These are phyloP conservation scores for Parauchenoglanis punctatus DNA, from an alignment of 2,797 vertebrate genomes.

Conservation along the genomic window DNA sequence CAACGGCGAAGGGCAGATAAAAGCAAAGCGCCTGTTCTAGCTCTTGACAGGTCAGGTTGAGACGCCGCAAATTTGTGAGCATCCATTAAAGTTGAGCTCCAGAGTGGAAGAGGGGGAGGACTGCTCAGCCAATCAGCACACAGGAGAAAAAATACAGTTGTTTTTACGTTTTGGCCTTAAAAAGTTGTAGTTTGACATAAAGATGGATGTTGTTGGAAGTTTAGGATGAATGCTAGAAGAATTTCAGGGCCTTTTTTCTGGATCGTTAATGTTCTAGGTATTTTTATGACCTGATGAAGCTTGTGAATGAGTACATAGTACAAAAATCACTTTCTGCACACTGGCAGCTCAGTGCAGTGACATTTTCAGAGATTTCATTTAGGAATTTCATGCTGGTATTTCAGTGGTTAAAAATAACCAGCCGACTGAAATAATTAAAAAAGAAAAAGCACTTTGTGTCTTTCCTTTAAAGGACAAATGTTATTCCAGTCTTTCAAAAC, in stretches of 20 bases:
- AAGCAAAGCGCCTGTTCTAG: conserved; percentile 62
- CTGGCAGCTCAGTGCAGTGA: neutral
- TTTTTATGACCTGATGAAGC: neutral
- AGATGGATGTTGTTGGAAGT: neutral
- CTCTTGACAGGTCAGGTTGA: conserved; percentile 77
- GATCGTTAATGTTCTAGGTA: too few relatives aligned
- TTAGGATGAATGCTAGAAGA: neutral
- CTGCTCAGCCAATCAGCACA: conserved; percentile 48
- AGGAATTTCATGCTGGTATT: neutral
- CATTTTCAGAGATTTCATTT: neutral
- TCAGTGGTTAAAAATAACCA: neutral
- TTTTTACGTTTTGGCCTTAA: neutral
- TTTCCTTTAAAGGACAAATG: neutral
- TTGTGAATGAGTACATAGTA: neutral
- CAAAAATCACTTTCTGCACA: neutral
- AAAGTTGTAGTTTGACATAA: neutral
- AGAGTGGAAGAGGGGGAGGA: conserved; percentile 55
- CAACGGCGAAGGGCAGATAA: conserved; percentile 70
- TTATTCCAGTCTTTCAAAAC: neutral
- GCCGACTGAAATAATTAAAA: neutral
- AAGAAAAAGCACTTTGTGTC: neutral
- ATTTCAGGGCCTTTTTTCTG: neutral
- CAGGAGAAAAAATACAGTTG: neutral
- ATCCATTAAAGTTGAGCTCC: conserved; percentile 67
- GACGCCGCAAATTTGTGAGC: conserved; percentile 74